These are phyloP conservation scores for Paguma larvata DNA, from an alignment of 2,797 vertebrate species.

Conservation along the genomic window DNA sequence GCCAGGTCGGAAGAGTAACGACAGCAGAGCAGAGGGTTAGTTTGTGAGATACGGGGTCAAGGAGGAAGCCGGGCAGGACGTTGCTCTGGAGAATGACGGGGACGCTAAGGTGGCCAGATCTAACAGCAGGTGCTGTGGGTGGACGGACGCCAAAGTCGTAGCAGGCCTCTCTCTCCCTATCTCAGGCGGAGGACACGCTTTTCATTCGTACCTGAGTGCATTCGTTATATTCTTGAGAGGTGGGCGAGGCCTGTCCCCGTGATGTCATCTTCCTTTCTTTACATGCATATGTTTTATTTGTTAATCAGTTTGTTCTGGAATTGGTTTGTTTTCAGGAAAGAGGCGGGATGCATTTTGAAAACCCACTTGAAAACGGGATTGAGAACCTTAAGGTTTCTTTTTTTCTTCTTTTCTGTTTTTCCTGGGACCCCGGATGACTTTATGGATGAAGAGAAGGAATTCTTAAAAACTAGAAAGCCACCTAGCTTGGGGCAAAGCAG, in stretches of 20 bases:
- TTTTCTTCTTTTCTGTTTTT: neutral
- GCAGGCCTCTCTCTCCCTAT: neutral
- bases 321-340: conserved; percentile 32
- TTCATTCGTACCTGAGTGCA: neutral
- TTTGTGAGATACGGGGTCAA: neutral
- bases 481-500: neutral
- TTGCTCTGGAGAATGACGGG: neutral
- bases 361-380: neutral
- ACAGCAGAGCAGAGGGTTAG: neutral
- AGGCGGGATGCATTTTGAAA: neutral
- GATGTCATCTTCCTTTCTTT: neutral
- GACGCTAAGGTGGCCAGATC: accelerated
- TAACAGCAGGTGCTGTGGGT: neutral
- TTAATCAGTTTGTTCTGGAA: neutral
- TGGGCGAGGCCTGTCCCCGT: accelerated
- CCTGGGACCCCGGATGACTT: neutral
- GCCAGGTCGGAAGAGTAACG: neutral
- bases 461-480: neutral
- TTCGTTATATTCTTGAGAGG: neutral
- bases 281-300: neutral
- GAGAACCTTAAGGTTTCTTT: neutral
- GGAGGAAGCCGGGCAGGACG: neutral
- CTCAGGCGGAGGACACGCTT: neutral
- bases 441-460: neutral
- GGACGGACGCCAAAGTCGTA: accelerated